Evolutionary conservation across 2,797 vertebrate genomes (phyloP).

Genomic region (Aphelocoma californica): DNA sequence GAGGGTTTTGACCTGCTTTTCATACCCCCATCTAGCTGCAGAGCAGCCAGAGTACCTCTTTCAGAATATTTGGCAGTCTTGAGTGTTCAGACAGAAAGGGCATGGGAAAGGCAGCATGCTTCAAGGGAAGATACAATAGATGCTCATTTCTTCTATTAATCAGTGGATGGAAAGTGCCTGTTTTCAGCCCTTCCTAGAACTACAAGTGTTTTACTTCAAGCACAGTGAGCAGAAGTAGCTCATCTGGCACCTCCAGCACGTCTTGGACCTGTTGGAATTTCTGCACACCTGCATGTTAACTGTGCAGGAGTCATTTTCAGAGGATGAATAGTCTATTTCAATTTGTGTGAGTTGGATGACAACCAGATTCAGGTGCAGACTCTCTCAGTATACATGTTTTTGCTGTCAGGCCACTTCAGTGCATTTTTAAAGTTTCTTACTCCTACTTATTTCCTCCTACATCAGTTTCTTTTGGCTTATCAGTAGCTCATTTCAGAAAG

Average conservation of each 20-base stretch:
- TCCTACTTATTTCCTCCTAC: not conserved
- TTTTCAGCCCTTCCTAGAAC: not conserved
- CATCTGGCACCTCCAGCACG: accelerated
- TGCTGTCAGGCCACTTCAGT: not conserved
- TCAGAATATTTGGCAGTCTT: constrained; percentile 8
- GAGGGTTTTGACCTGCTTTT: not conserved
- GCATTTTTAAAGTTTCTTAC: not conserved
- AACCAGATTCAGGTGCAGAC: not conserved
- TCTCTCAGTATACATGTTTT: not conserved
- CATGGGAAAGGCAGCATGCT: constrained; percentile 23
- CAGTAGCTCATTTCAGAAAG: not conserved
- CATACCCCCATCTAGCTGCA: not conserved
- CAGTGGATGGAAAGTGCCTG: not conserved
- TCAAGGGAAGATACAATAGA: not conserved
- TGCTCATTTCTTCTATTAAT: not conserved
- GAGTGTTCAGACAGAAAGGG: not conserved
- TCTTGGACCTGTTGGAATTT: not conserved
- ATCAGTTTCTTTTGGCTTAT: not conserved
- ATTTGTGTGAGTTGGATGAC: not conserved
- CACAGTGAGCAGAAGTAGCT: not conserved
- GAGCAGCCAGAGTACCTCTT: not conserved
- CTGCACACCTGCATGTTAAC: not conserved
- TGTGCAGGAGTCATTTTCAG: not conserved
- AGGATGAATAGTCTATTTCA: not conserved
- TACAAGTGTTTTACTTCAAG: not conserved